phyloP scores from a whole-genome alignment of 2,113 vertebrate genomes.

The Prunella fulvescens region DNA sequence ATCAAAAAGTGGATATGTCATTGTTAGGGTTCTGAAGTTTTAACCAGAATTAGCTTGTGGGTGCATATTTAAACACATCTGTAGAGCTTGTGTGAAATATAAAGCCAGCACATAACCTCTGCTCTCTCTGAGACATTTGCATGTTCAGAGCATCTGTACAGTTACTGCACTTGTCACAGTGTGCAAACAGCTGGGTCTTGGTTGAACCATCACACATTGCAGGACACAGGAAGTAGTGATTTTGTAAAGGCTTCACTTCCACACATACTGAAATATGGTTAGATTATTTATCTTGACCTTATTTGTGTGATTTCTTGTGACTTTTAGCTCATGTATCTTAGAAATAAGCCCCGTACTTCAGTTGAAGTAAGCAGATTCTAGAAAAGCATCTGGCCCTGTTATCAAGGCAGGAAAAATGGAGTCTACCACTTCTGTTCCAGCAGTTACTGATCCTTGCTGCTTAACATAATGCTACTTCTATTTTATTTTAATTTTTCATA shows the following conservation, averaged over 20 bases:
- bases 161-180: not conserved
- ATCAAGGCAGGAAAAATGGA: not conserved
- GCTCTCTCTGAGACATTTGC: not conserved
- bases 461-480: not conserved
- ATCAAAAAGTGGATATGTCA: not conserved
- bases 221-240: not conserved
- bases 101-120: not conserved
- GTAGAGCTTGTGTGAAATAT: not conserved
- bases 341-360: not conserved
- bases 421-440: not conserved
- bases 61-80: not conserved
- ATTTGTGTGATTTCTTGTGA: not conserved
- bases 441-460: not conserved
- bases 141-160: not conserved
- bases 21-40: not conserved
- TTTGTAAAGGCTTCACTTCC: not conserved
- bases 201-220: not conserved
- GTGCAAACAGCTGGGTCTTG: not conserved
- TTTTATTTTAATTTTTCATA: not conserved
- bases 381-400: not conserved
- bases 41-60: not conserved
- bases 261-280: not conserved
- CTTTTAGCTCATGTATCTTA: not conserved
- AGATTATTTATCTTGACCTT: not conserved
- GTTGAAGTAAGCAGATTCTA: not conserved